A percentile compares a stretch with the other conserved stretches of the same genome.
Evolutionary conservation across 2,888 invertebrate genomes (phyloP).

Genomic region (Arge pagana): DNA sequence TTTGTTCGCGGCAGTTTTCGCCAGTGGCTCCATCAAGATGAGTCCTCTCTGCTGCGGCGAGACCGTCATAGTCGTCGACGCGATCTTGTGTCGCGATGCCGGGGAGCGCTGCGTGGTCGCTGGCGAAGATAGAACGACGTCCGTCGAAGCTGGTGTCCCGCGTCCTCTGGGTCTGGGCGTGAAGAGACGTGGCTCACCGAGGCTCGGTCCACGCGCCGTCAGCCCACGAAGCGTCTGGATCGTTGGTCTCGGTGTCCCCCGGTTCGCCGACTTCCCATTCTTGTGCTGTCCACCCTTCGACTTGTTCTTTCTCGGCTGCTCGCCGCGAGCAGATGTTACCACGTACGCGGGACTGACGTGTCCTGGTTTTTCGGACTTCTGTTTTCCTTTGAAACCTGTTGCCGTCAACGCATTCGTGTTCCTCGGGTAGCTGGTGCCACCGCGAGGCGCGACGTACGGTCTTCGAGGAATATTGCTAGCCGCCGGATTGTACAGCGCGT

Average conservation of each 20-base stretch:
- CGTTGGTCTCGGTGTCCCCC: constrained; percentile 62
- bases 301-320: constrained; percentile 45
- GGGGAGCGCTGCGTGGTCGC: constrained; percentile 26
- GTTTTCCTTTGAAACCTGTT: constrained; percentile 60
- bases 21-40: constrained; percentile 54
- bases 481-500: constrained; percentile 47
- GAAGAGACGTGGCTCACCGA: constrained; percentile 37
- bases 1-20: constrained; percentile 58
- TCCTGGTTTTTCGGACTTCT: constrained; percentile 64
- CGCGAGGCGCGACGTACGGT: constrained; percentile 46
- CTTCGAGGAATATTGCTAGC: constrained; percentile 42
- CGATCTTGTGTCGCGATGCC: constrained; percentile 36
- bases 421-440: constrained; percentile 45
- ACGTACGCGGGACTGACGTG: constrained; percentile 45
- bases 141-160: constrained; percentile 41
- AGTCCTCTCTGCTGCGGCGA: constrained; percentile 51
- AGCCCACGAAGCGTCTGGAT: constrained; percentile 63
- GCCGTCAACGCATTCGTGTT: constrained; percentile 40
- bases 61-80: constrained; percentile 44
- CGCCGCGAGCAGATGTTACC: constrained; percentile 37
- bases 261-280: constrained; percentile 48
- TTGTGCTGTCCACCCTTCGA: constrained; percentile 50
- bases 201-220: constrained; percentile 47
- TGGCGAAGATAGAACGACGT: constrained; percentile 29
- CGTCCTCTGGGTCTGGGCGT: constrained; percentile 43